Conservation (phyloP, 2,888 invertebrate species). For the Hydriomena furcata region DNA sequence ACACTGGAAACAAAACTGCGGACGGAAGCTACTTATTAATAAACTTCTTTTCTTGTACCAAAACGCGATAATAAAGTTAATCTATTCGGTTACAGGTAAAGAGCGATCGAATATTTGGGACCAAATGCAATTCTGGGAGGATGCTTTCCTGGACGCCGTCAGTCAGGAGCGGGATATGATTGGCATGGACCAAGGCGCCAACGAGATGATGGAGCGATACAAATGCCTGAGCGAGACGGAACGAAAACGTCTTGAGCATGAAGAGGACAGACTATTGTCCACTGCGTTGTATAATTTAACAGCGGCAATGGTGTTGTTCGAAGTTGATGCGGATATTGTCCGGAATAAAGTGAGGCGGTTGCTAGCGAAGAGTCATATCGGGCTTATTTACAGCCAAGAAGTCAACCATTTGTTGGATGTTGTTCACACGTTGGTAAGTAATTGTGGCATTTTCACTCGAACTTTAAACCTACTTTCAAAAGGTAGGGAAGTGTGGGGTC, state of each 20-base stretch:
- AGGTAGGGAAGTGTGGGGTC: too few species aligned
- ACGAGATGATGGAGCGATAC: constrained; percentile 99
- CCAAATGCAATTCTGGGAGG: constrained; percentile 99
- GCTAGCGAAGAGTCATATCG: constrained; percentile 99
- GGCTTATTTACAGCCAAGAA: constrained; percentile 98
- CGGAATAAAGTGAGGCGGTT: constrained; percentile 94
- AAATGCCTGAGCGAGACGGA: constrained; percentile 96
- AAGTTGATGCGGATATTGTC: constrained; percentile 92
- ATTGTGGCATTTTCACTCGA: not conserved
- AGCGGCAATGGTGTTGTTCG: constrained; percentile 97
- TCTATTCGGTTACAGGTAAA: constrained; percentile 77
- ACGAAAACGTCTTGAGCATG: constrained; percentile 97
- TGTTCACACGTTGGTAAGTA: constrained; percentile 93
- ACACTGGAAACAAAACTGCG: too few species aligned
- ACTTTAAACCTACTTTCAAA: too few species aligned
- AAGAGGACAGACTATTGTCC: constrained; percentile 97
- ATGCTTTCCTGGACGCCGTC: constrained; percentile 98
- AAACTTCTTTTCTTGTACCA: too few species aligned
- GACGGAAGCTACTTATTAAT: too few species aligned
- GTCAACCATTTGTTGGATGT: constrained; percentile 98
- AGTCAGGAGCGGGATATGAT: constrained; percentile 99
- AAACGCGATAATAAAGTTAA: not conserved
- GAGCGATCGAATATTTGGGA: constrained; percentile 97
- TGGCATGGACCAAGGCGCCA: constrained; percentile 99
- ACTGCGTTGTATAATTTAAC: constrained; percentile 98